phyloP scores from a whole-genome alignment of 2,797 vertebrate species.

The Toxotes lorentzi region DNA sequence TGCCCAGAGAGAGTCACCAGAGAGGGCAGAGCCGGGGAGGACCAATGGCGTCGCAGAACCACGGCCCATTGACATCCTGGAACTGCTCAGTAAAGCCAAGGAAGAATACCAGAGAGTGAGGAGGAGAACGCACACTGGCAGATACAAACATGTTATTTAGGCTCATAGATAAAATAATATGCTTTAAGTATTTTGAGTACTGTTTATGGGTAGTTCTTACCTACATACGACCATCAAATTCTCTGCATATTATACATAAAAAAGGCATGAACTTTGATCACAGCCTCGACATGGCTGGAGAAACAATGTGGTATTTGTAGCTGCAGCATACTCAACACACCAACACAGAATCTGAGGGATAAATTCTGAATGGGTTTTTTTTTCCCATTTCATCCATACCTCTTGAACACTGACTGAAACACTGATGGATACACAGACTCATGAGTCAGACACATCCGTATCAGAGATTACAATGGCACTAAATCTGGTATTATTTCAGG shows the following conservation, averaged over 20 bases:
- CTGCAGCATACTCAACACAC: not conserved
- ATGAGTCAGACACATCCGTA: not conserved
- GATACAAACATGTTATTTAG: not conserved
- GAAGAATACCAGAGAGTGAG: constrained; percentile 96
- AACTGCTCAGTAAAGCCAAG: constrained; percentile 97
- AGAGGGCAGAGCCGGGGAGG: constrained; percentile 84
- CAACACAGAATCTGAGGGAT: not conserved
- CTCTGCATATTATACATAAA: not conserved
- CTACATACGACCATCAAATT: not conserved
- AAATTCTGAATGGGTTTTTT: not conserved
- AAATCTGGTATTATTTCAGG: constrained; percentile 36
- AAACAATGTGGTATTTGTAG: not conserved
- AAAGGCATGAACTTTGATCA: not conserved
- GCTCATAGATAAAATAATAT: not conserved
- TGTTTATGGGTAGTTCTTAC: not conserved
- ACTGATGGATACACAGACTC: not conserved
- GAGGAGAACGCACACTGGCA: not conserved
- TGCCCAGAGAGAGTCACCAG: constrained; percentile 86
- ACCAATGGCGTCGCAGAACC: constrained; percentile 89
- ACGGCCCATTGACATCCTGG: constrained; percentile 92
- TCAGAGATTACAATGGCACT: constrained; percentile 19
- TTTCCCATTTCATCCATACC: too few relatives aligned
- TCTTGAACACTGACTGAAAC: not conserved
- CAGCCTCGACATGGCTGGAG: not conserved
- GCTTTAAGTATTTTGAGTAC: not conserved